These are phyloP conservation scores for Acinonyx jubatus DNA, from an alignment of 2,113 vertebrate genomes.

Conservation along the genomic window DNA sequence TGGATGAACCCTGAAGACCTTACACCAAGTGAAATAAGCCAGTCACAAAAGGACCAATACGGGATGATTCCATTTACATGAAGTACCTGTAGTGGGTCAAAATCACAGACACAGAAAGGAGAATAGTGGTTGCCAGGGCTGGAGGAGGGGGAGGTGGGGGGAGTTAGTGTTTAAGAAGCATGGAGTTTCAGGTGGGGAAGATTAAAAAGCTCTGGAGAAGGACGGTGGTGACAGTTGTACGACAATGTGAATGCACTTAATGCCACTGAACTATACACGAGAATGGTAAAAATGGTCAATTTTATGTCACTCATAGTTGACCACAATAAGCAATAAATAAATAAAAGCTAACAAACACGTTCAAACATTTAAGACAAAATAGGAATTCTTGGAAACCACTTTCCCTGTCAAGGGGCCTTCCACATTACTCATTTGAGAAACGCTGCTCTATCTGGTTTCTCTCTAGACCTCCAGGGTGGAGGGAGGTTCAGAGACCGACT, in stretches of 20 bases:
- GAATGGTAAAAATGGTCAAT: background rate
- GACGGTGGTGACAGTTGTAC: background rate
- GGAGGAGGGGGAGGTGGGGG: background rate
- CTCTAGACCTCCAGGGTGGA: background rate
- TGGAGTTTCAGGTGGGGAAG: background rate
- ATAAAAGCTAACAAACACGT: background rate
- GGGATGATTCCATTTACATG: background rate
- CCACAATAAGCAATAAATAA: background rate
- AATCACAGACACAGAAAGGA: background rate
- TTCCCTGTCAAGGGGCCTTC: background rate
- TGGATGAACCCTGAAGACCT: background rate
- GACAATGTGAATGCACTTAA: background rate
- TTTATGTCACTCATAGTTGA: background rate
- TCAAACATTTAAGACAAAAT: slow-evolving; percentile 4
- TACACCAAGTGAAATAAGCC: background rate
- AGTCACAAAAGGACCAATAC: background rate
- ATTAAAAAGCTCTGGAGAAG: background rate
- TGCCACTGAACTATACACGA: background rate
- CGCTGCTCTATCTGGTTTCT: background rate
- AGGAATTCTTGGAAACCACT: slow-evolving; percentile 31
- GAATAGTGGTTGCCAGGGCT: background rate
- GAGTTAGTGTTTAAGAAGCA: background rate
- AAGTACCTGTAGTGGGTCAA: background rate
- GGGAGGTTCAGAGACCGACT: background rate
- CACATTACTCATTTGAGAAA: background rate